Percentiles rank a stretch among this genome's conserved stretches.
Conservation (phyloP, 2,113 vertebrate species). For the Guaruba guarouba region DNA sequence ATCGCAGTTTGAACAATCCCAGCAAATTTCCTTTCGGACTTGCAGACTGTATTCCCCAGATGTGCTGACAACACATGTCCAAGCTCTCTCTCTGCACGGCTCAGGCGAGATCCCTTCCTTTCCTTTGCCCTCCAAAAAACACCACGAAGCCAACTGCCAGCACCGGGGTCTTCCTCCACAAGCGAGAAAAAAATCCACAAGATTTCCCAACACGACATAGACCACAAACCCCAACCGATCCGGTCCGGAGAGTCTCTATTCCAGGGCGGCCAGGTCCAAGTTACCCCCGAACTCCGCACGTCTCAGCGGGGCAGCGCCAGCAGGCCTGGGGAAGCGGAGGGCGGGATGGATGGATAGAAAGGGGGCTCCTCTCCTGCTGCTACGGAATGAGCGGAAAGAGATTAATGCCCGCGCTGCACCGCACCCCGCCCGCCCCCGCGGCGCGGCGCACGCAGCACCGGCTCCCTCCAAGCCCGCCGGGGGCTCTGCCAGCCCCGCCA, state of each 20-base stretch:
- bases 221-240: slow-evolving; percentile 64
- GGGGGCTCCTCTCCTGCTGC: slow-evolving; percentile 12
- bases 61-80: slow-evolving; percentile 88
- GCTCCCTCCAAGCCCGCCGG: not conserved
- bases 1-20: slow-evolving; percentile 81
- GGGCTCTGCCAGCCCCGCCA: not conserved
- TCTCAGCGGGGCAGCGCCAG: slow-evolving; percentile 64
- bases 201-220: slow-evolving; percentile 77
- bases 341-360: not conserved
- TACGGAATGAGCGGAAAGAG: slow-evolving; percentile 47
- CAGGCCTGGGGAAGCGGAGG: not conserved
- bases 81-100: slow-evolving; percentile 60
- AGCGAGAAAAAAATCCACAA: slow-evolving; percentile 69
- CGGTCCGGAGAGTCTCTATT: slow-evolving; percentile 48
- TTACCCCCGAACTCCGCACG: slow-evolving; percentile 66
- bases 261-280: slow-evolving; percentile 46
- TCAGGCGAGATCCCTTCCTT: slow-evolving; percentile 67
- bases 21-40: slow-evolving; percentile 82
- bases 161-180: slow-evolving; percentile 60
- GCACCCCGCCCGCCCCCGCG: not conserved
- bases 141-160: slow-evolving; percentile 56
- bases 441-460: not conserved
- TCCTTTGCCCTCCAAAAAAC: slow-evolving; percentile 56
- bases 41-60: slow-evolving; percentile 85
- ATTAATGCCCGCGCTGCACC: slow-evolving; percentile 33